Evolutionary conservation across 2,113 vertebrate species (phyloP).

Genomic region (Oenanthe melanoleuca): DNA sequence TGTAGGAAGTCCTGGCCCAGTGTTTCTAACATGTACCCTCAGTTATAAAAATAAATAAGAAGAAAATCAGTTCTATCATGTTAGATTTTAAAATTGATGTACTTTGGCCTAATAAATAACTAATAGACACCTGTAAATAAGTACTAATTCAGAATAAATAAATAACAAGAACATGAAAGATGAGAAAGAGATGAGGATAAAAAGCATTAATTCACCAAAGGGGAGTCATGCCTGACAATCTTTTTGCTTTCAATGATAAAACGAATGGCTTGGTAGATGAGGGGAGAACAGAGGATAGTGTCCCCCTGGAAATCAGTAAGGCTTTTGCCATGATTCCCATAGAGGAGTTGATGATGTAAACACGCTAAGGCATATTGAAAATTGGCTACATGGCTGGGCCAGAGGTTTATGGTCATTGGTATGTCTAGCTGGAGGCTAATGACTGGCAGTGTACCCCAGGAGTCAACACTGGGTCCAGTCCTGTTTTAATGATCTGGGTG

Average conservation of each 20-base stretch:
- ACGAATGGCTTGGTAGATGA: neutral
- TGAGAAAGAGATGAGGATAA: neutral
- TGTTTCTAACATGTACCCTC: neutral
- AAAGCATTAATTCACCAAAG: neutral
- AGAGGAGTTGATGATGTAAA: neutral
- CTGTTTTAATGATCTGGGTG: neutral
- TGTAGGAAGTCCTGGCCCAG: neutral
- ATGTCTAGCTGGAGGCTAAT: neutral
- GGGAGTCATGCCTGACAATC: neutral
- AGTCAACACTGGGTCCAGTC: neutral
- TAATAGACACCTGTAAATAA: neutral
- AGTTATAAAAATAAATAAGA: neutral
- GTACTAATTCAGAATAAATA: neutral
- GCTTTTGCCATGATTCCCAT: neutral
- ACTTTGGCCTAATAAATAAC: neutral
- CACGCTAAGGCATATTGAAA: neutral
- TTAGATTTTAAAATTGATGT: neutral
- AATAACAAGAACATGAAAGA: neutral
- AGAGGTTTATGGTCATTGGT: neutral
- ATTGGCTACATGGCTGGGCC: neutral
- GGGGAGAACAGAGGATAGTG: neutral
- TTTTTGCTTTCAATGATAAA: neutral
- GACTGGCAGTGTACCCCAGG: neutral
- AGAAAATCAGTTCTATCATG: neutral
- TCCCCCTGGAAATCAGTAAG: neutral